These are phyloP conservation scores for Mastomys natalensis DNA, from an alignment of 2,113 vertebrate genomes.

Conservation along the genomic window DNA sequence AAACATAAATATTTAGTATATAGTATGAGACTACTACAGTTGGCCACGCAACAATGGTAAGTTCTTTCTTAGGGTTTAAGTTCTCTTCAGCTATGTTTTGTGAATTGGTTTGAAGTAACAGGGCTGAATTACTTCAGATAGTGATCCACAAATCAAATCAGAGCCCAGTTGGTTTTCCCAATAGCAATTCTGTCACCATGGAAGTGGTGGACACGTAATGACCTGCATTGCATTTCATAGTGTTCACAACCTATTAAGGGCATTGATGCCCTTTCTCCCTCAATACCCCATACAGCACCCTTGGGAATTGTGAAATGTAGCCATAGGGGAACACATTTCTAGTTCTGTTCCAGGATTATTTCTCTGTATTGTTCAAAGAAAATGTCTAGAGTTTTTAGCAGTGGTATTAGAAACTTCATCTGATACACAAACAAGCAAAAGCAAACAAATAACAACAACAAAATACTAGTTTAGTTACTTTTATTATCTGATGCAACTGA, in stretches of 20 bases:
- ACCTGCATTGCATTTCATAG: background rate
- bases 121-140: background rate
- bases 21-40: no score
- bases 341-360: background rate
- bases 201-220: background rate
- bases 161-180: background rate
- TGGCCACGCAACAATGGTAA: background rate
- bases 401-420: background rate
- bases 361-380: background rate
- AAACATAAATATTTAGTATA: background rate
- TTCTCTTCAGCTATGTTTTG: background rate
- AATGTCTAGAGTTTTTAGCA: background rate
- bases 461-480: no score
- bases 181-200: background rate
- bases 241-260: background rate
- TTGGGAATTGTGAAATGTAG: background rate
- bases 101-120: background rate
- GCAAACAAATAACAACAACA: no score
- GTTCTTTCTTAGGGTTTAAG: background rate
- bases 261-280: background rate
- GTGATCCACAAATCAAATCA: background rate
- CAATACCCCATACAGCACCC: no score
- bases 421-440: background rate
- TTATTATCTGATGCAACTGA: background rate
- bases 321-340: background rate